These are phyloP conservation scores for Dromaius novaehollandiae DNA, from an alignment of 2,113 vertebrate genomes.

Conservation along the genomic window DNA sequence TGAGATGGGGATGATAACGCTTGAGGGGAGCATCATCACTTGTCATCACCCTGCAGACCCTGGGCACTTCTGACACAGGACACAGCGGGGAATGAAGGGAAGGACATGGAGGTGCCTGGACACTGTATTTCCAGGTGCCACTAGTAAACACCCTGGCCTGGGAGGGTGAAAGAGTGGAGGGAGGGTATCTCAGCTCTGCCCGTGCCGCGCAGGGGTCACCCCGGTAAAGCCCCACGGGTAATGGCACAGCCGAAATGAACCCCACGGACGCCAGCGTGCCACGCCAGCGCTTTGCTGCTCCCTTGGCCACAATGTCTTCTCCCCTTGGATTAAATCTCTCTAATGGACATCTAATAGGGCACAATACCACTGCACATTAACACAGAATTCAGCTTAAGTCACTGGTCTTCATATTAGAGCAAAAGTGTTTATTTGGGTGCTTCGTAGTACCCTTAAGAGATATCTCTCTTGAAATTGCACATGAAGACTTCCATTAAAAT, in stretches of 20 bases:
- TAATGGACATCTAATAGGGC: background rate
- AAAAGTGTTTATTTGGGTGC: background rate
- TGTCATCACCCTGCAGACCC: background rate
- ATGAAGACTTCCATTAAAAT: background rate
- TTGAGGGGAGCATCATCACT: background rate
- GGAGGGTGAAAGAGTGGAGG: background rate
- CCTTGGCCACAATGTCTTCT: background rate
- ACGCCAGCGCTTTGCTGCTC: background rate
- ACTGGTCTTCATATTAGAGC: background rate
- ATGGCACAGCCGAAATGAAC: background rate
- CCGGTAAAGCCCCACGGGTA: background rate
- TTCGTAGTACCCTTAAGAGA: background rate
- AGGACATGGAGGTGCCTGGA: background rate
- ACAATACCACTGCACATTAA: background rate
- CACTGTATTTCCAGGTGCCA: background rate
- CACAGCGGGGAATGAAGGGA: background rate
- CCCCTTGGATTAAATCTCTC: background rate
- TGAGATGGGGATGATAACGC: background rate
- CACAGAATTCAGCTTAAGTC: background rate
- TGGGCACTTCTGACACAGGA: background rate
- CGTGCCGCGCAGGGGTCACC: rapidly evolving
- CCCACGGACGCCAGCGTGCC: rapidly evolving
- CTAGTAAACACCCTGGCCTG: background rate
- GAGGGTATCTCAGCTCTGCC: background rate
- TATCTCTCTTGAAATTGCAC: background rate